Evolutionary conservation across 2,113 vertebrate genomes (phyloP), one percentile per base, ranked within the genome.

Genomic region (Sisor rabdophorus): DNA sequence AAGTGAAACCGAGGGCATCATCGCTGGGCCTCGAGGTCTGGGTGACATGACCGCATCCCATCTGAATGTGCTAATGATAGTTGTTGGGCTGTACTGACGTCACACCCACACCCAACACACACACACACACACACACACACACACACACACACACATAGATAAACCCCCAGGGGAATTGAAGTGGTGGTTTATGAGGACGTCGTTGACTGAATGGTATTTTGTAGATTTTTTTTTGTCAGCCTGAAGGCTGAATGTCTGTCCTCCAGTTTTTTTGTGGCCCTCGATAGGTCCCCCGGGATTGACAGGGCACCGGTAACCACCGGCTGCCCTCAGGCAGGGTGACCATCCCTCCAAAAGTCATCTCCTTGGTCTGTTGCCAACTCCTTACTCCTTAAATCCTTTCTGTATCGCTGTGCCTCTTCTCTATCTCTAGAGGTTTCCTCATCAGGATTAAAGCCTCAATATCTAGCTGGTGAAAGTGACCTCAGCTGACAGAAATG

Each of bases 41-140:
- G 81, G 65, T 73, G 69, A 86, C 78, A 71, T 81, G 81, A 50
- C 82, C 86, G 71, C 64, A 79, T 76, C 81, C 67, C 74, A 84
- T 89, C 86, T 86, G 86, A 87, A 89, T 81, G 75, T 73, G 72
- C 86, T 89, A 91, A 91, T 91, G 85, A 89, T 87, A 89, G 85
- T 85, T 73, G 75, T 84, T 87, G 78, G 87, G 84, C 82, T 82
- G 54, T n/a, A 36, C 84, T 91, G 87, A 92, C 89, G 89, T 91
- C 89, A 92, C 81, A 80, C 81, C 78, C 81, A 85, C 85, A 82
- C 71, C 52, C 75, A 76, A 68, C 32, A n/a, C n/a, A n/a, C n/a
- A n/a, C n/a, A n/a, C n/a, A n/a, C n/a, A n/a, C n/a, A n/a, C n/a
- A n/a, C n/a, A n/a, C n/a, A n/a, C n/a, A n/a, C n/a, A n/a, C n/a